Base-by-base conservation (phyloP, 1,140 invertebrate genomes). In the Diachasmimorpha longicaudata region DNA sequence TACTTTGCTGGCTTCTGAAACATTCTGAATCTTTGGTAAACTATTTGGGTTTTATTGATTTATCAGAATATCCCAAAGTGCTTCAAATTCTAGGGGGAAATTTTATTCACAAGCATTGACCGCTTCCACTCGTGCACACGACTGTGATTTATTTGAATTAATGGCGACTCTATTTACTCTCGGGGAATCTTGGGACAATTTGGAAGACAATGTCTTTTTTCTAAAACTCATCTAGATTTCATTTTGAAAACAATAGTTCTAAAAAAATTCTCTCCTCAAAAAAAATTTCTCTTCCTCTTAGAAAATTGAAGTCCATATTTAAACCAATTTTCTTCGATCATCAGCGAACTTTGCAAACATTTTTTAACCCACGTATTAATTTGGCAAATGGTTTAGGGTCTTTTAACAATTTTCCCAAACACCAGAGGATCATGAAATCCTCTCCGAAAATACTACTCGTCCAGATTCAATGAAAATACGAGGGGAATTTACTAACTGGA, bases 1-100 rank as follows among this genome's bases (percentile, higher is more conserved):
- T 77, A 46, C 37, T 74, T 70, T 67, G 77, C 14, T 75, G 74
- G 67, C 74, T 78, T 78, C 78, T 81, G 78, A 79, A 81, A 81
- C 80, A 81, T 78, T 80, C 80, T 78, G 77, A 81, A 76, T 76
- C 77, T 74, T 74, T 79, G 67, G 76, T 68, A 37, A 42, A 73
- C 19, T 74, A 67, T 37, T 69, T 68, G 66, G 52, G 58, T 55
- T 52, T 39, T 36, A 19, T 63, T 69, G 67, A 1, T 23, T 68
- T 25, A 63, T 23, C 23, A 23, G 21, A 58, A 19, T 19, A n/a
- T 16, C 9, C 9, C 46, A n/a, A 63, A 63, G 58, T 63, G 9
- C 14, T 31, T 31, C 1, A 63, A 63, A 23, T 25, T 63, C 19
- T 63, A 31, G 19, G 13, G 23, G 23, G n/a, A n/a, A 25, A 13